phyloP scores from a whole-genome alignment of 1,140 invertebrate genomes.

The Drosophila watanabei region DNA sequence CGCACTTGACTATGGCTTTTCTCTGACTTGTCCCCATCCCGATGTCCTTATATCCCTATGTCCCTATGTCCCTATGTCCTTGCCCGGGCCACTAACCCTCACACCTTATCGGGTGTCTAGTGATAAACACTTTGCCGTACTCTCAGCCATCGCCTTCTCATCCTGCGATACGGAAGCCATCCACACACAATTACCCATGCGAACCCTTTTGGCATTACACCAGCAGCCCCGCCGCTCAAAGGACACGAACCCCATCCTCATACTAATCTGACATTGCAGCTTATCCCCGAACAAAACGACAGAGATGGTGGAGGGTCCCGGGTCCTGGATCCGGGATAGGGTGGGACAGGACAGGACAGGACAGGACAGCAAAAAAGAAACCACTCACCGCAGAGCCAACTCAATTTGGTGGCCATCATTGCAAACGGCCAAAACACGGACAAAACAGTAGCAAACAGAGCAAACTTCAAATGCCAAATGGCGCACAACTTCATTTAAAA shows the following conservation, averaged over 20 bases:
- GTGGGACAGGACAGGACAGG: slow-evolving; percentile 1
- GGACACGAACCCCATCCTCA: slow-evolving; percentile 32
- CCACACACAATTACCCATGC: slow-evolving; percentile 74
- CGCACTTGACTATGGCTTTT: slow-evolving; percentile 28
- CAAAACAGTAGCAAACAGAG: slow-evolving; percentile 42
- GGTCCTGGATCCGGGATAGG: not conserved
- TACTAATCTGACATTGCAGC: slow-evolving; percentile 75
- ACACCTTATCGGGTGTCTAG: slow-evolving; percentile 23
- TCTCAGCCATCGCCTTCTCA: slow-evolving; percentile 22
- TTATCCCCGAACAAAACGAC: slow-evolving; percentile 53
- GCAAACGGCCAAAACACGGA: slow-evolving; percentile 71
- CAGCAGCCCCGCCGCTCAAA: slow-evolving; percentile 14
- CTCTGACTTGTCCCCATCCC: slow-evolving; percentile 1
- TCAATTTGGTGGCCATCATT: slow-evolving; percentile 71
- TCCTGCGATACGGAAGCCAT: slow-evolving; percentile 47
- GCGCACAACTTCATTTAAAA: slow-evolving; percentile 83
- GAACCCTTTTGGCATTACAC: slow-evolving; percentile 78
- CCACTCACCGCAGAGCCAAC: slow-evolving; percentile 55
- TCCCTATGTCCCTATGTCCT: not conserved
- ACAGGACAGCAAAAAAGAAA: slow-evolving; percentile 17
- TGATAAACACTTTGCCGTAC: slow-evolving; percentile 54
- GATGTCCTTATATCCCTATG: not conserved
- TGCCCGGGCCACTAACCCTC: slow-evolving; percentile 23
- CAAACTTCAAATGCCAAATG: slow-evolving; percentile 82
- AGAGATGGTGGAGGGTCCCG: slow-evolving; percentile 5